Evolutionary conservation across 2,888 invertebrate genomes (phyloP).

Genomic region (Rhaphigaster nebulosa): DNA sequence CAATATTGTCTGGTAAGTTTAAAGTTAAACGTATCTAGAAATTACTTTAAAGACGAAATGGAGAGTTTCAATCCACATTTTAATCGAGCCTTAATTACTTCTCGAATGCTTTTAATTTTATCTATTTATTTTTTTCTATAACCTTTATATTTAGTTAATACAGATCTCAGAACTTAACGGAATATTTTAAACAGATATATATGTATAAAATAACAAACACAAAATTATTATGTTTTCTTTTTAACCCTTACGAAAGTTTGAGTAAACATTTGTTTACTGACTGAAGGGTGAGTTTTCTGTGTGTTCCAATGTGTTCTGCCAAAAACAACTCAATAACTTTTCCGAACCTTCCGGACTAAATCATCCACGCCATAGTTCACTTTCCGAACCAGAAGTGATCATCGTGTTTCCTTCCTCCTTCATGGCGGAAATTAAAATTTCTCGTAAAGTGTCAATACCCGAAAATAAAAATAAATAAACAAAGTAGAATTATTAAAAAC

Average conservation of each 20-base stretch:
- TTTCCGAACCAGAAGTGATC: background rate
- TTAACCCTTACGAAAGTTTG: background rate
- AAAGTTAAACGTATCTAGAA: no score
- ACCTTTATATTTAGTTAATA: no score
- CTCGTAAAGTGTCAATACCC: background rate
- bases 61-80: no score
- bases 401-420: background rate
- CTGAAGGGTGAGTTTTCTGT: slow-evolving; percentile 16
- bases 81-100: no score
- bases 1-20: no score
- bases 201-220: no score
- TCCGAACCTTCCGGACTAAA: slow-evolving; percentile 28
- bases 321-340: slow-evolving; percentile 44
- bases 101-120: no score
- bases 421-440: background rate
- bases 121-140: no score
- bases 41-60: no score
- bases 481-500: no score
- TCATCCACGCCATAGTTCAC: slow-evolving; percentile 30
- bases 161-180: no score
- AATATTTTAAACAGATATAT: no score
- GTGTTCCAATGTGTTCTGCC: slow-evolving; percentile 26
- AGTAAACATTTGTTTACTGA: slow-evolving; percentile 30
- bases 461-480: background rate
- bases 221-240: background rate